Percentiles rank a stretch among this genome's conserved stretches.
phyloP scores from a whole-genome alignment of 2,113 vertebrate genomes.

The Lycaon pictus region DNA sequence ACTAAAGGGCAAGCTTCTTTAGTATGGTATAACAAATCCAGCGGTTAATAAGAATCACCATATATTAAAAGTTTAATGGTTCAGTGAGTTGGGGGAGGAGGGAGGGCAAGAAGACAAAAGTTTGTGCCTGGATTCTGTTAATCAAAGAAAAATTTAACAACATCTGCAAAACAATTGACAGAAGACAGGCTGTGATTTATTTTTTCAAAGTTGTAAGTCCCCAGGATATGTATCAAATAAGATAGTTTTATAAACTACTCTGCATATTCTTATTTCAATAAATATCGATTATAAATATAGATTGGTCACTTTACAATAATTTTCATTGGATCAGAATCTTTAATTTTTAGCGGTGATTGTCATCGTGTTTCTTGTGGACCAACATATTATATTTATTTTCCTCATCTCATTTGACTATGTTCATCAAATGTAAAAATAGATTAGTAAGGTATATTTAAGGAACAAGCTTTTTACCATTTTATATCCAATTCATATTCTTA shows the following conservation, averaged over 20 bases:
- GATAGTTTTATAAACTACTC: slow-evolving; percentile 31
- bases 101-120: background rate
- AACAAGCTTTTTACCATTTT: background rate
- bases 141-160: background rate
- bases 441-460: background rate
- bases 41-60: slow-evolving; percentile 32
- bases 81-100: background rate
- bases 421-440: slow-evolving; percentile 47
- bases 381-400: background rate
- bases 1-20: slow-evolving; percentile 39
- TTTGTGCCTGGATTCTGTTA: slow-evolving; percentile 36
- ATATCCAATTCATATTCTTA: background rate
- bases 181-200: background rate
- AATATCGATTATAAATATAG: slow-evolving; percentile 16
- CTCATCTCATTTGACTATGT: background rate
- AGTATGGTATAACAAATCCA: slow-evolving; percentile 42
- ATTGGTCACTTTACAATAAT: background rate
- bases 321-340: background rate
- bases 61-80: slow-evolving; percentile 14
- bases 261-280: background rate
- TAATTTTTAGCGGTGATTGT: slow-evolving; percentile 10
- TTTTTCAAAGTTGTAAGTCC: background rate
- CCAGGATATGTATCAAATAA: background rate
- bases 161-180: background rate
- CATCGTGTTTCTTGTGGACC: slow-evolving; percentile 9